Evolutionary conservation across 2,888 invertebrate genomes (phyloP), one percentile per base, ranked within the genome.

Genomic region (Andricus curvator): DNA sequence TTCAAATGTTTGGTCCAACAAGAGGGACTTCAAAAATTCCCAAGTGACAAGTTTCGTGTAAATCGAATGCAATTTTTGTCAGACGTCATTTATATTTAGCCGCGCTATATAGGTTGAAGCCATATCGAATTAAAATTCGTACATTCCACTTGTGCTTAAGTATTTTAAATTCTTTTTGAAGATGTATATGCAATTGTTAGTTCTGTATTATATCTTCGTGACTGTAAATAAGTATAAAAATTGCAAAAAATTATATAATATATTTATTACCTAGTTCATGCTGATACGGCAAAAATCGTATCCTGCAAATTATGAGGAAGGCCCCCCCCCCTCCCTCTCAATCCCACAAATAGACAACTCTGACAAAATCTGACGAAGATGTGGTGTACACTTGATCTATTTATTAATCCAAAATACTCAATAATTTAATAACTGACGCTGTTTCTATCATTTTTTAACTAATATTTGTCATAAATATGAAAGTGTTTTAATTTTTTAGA

Each of bases 401-500:
- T 64, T 64, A 64, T 29, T 29, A 25, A 64, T 64, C 15, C 13
- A 64, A 29, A 29, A 64, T 64, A 64, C 29, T 25, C 64, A 64
- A 22, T 64, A 64, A 64, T 25, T 64, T 25, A 22, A 62, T 64
- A 17, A 64, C 5, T 4, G 2, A 17, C 17, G 17, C 48, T 22
- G 22, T 60, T 6, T 60, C n/a, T 4, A 11, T 22, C 4, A 60
- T 60, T 64, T 64, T 64, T 1, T 29, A 64, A 64, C 6, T 64
- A 29, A 64, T 17, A 64, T 29, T 62, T 13, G 17, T 64, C 8
- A 5, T 17, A 5, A 64, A 25, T 11, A 64, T 29, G 17, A 25
- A 62, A 64, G 56, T 60, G 56, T n/a, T 22, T 11, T 8, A n/a
- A 60, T 60, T 60, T 60, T 60, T 60, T 60, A 60, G 56, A 60